phyloP scores from a whole-genome alignment of 2,797 vertebrate species.

The Microchirus variegatus region DNA sequence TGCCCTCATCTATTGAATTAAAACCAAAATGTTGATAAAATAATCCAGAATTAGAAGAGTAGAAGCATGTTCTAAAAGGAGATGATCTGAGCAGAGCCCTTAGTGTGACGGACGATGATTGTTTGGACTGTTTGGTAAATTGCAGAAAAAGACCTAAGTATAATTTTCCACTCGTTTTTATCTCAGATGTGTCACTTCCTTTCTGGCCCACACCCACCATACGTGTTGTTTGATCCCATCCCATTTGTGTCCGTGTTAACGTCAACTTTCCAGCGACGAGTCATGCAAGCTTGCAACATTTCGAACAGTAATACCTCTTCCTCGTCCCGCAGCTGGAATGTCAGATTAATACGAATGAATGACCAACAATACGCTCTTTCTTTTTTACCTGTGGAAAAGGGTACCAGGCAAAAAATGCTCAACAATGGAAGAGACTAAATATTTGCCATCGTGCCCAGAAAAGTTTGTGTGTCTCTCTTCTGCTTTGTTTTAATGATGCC shows the following conservation, averaged over 20 bases:
- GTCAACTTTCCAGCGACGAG: slow-evolving; percentile 24
- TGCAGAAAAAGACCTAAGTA: slow-evolving; percentile 23
- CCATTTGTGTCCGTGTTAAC: slow-evolving; percentile 42
- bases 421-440: no score
- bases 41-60: slow-evolving; percentile 43
- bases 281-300: slow-evolving; percentile 53
- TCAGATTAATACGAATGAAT: no score
- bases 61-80: slow-evolving; percentile 20
- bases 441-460: no score
- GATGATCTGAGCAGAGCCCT: slow-evolving; percentile 32
- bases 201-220: slow-evolving; percentile 32
- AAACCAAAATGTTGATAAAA: slow-evolving; percentile 73
- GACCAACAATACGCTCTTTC: no score
- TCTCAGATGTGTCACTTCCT: slow-evolving; percentile 70
- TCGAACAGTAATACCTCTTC: neutral
- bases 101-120: slow-evolving; percentile 49
- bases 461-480: no score
- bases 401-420: no score
- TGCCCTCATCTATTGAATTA: slow-evolving; percentile 57
- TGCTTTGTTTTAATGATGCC: no score
- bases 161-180: slow-evolving; percentile 40
- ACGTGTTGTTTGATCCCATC: slow-evolving; percentile 24
- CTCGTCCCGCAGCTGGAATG: no score
- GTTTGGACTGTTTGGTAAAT: slow-evolving; percentile 59
- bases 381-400: no score